Conservation (phyloP, 1,140 invertebrate species). For the Thaumetopoea pityocampa region DNA sequence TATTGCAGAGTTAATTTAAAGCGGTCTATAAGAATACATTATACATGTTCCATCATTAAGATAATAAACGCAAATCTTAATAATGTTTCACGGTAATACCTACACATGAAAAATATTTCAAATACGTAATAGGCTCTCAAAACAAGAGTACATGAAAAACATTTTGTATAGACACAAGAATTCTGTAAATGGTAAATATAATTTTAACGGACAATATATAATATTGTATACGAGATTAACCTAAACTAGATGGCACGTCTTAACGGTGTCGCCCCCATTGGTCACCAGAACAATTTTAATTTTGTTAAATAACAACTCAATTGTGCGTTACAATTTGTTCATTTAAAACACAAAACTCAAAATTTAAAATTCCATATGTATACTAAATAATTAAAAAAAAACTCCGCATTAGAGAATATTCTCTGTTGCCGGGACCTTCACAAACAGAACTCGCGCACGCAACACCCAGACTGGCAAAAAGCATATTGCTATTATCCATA, state of each 20-base stretch:
- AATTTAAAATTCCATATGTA: no score
- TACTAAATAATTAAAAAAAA: constrained; percentile 24
- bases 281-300: constrained; percentile 48
- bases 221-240: constrained; percentile 75
- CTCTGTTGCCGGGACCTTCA: no score
- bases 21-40: constrained; percentile 44
- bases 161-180: constrained; percentile 76
- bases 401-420: no score
- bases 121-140: constrained; percentile 74
- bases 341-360: constrained; percentile 27
- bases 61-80: constrained; percentile 53
- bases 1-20: constrained; percentile 47
- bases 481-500: no score
- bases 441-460: no score
- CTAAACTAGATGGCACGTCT: constrained; percentile 77
- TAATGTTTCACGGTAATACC: constrained; percentile 43
- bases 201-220: constrained; percentile 77
- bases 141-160: constrained; percentile 76
- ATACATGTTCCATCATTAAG: constrained; percentile 33
- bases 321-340: constrained; percentile 63
- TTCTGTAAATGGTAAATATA: constrained; percentile 77
- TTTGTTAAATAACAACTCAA: constrained; percentile 59
- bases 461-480: no score
- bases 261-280: constrained; percentile 73
- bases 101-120: constrained; percentile 59